Percentiles rank a stretch among this genome's conserved stretches.
Evolutionary conservation across 2,888 invertebrate species (phyloP).

Genomic region (Stenichneumon culpator): DNA sequence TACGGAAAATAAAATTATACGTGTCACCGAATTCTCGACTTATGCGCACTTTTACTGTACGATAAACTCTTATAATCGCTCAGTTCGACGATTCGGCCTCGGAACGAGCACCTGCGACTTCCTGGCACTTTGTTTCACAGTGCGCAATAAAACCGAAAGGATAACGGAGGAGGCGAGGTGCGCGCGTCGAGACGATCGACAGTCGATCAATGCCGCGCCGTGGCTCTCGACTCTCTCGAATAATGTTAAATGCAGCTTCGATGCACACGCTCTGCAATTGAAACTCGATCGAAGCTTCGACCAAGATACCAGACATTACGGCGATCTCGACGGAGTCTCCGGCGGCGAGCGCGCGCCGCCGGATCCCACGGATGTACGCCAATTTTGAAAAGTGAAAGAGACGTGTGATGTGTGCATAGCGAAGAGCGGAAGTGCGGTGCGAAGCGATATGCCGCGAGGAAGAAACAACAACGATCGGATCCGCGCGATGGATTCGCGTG

Average conservation of each 20-base stretch:
- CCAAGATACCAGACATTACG: conserved; percentile 65
- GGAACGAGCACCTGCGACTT: conserved; percentile 58
- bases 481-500: conserved; percentile 27
- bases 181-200: background rate
- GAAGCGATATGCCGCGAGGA: conserved; percentile 12
- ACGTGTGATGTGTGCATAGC: conserved; percentile 27
- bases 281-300: conserved; percentile 57
- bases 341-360: conserved; percentile 12
- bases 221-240: conserved; percentile 32
- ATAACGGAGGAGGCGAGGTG: conserved; percentile 17
- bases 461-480: conserved; percentile 1
- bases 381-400: conserved; percentile 64
- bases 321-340: conserved; percentile 24
- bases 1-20: background rate
- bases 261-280: conserved; percentile 56
- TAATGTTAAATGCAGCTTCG: conserved; percentile 39
- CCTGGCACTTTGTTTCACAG: conserved; percentile 59
- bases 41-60: conserved; percentile 45
- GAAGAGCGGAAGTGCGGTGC: conserved; percentile 42
- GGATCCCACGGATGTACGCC: conserved; percentile 45
- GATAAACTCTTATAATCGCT: conserved; percentile 52
- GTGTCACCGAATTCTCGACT: background rate
- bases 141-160: conserved; percentile 32
- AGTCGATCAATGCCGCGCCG: conserved; percentile 48
- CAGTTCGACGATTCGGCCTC: conserved; percentile 37